Evolutionary conservation across 2,797 vertebrate genomes (phyloP), one percentile per base, ranked within the genome.

Genomic region (Buceros bicornis): DNA sequence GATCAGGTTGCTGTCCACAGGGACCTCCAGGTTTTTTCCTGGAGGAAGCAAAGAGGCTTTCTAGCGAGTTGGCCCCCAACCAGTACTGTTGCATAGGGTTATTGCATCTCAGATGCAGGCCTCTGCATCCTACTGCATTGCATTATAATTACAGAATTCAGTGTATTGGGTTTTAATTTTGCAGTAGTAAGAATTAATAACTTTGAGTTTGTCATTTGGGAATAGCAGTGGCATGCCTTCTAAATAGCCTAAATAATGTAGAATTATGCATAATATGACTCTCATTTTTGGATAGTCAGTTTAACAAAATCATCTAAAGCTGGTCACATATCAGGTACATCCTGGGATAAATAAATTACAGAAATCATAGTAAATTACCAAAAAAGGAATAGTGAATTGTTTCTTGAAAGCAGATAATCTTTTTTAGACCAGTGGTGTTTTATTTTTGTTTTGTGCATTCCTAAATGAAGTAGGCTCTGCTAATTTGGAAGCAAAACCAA

Each of bases 21-120:
- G 72, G 83, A 94, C 77, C 86, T 95, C 45, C 53, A 79, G 7
- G 53, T 95, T 93, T 93, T 91, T 83, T 48, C 78, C 37, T 40
- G 37, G 37, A 40, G 37, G 37, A 70, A 84, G 82, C 66, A 90
- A 89, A 79, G 8, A 89, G 43, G 48, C 80, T 89, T 87, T 90
- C 86, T 64, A 82, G 88, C 95, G 94, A 94, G 48, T 37, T 97
- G 95, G 93, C 76, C 85, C n/a, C 37, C 42, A 86, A 90, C 88
- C 88, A 89, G 35, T 89, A 54, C 31, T 79, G 66, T 79, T 89
- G 40, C 86, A 28, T 42, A 62, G 54, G 58, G 67, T 95, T 93
- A 54, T 71, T 95, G 82, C 69, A 65, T 50, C 79, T 97, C 72
- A 54, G 80, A 90, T 79, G 54, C 80, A 87, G 81, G 70, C 48